phyloP scores from a whole-genome alignment of 2,888 invertebrate genomes.

The Drosophila helvetica region DNA sequence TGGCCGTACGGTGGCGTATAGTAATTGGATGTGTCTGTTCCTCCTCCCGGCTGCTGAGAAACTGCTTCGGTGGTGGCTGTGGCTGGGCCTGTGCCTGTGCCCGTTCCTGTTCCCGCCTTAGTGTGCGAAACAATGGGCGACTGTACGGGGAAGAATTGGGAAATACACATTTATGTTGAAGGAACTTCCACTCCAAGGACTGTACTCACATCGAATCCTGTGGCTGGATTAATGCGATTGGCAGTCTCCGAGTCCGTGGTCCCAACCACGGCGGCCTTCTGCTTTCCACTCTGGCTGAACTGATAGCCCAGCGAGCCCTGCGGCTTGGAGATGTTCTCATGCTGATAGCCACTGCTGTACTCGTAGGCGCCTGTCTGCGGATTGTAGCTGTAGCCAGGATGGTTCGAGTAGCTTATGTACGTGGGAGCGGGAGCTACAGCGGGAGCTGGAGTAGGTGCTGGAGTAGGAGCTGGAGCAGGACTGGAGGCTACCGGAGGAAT shows the following conservation, averaged over 20 bases:
- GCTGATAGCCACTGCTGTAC: slow-evolving; percentile 87
- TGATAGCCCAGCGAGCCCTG: slow-evolving; percentile 68
- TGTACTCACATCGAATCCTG: slow-evolving; percentile 80
- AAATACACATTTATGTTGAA: neutral
- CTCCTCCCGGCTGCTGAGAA: slow-evolving; percentile 5
- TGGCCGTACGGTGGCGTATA: slow-evolving; percentile 82
- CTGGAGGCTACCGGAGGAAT: neutral
- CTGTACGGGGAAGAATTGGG: slow-evolving; percentile 48
- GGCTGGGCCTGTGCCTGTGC: slow-evolving; percentile 8
- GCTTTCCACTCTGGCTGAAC: slow-evolving; percentile 71
- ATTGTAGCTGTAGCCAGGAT: slow-evolving; percentile 87
- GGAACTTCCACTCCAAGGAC: neutral
- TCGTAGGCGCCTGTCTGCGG: slow-evolving; percentile 86
- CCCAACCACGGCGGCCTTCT: slow-evolving; percentile 67
- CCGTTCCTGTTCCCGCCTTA: slow-evolving; percentile 52
- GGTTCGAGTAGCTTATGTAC: slow-evolving; percentile 77
- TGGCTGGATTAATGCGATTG: slow-evolving; percentile 76
- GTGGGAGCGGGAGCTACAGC: slow-evolving; percentile 24
- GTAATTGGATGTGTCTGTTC: slow-evolving; percentile 63
- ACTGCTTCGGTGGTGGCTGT: slow-evolving; percentile 9
- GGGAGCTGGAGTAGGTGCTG: slow-evolving; percentile 23
- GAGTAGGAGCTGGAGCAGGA: slow-evolving; percentile 46
- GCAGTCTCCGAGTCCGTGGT: slow-evolving; percentile 81
- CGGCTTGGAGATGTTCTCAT: slow-evolving; percentile 47
- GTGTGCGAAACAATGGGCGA: slow-evolving; percentile 80